Base-by-base conservation (phyloP, 1,140 invertebrate genomes). In the Neoseiulus cucumeris region DNA sequence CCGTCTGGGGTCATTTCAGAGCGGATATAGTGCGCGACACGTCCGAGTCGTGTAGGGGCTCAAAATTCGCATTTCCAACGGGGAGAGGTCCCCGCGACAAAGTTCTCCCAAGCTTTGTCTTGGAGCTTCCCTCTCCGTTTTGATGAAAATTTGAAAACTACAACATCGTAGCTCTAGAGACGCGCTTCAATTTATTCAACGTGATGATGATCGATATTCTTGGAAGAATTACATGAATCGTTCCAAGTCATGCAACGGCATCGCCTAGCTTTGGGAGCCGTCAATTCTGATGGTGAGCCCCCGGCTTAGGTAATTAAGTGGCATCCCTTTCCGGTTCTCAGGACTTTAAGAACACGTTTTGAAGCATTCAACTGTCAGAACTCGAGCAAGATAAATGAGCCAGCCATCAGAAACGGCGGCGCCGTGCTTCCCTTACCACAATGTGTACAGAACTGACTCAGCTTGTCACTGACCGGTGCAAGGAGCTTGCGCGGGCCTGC, bases 331-430 rank as follows among this genome's bases (percentile, higher is more conserved):
- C 14, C 28, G 14, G 45, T 14, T 14, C 33, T n/a, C n/a, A n/a
- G n/a, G n/a, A n/a, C n/a, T n/a, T n/a, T n/a, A 25, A 33, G 14
- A n/a, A 5, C 33, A 29, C 4, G 51, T 59, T 59, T 59, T 4
- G 14, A 20, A 25, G 1, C 5, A 59, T 29, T 25, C 51, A 59
- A 14, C 2, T 25, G 51, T 25, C 51, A 25, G 51, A 59, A 59
- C 14, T 20, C 14, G 4, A 59, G 51, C 22, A 59, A 59, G 51
- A 59, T 59, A 25, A 59, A 59, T 59, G 51, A 59, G 51, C 51
- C 22, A 59, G 51, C 51, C 22, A 59, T 59, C 51, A 59, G 22
- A 59, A 25, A 59, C 17, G 51, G 14, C 14, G 14, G 51, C 25
- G 51, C 45, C n/a, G n/a, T n/a, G 9, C 33, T 39, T 4, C 33